Base-by-base conservation (phyloP, 2,888 invertebrate species). In the Xylota sylvarum region DNA sequence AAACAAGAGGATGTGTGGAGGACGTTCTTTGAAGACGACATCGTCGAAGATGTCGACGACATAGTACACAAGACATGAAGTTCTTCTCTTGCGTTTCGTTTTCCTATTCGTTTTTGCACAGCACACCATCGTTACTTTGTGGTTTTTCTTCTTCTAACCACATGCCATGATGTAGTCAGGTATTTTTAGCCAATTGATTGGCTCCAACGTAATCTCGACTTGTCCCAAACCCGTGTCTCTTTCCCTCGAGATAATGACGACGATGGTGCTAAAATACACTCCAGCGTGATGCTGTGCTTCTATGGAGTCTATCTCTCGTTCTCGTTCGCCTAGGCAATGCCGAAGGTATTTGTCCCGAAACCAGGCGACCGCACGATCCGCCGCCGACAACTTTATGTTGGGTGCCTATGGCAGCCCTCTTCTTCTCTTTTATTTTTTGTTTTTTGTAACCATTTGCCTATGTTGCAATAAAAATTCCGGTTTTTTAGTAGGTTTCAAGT, bases 121-220 rank as follows among this genome's bases (percentile, higher is more conserved):
- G 52, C 6, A 19, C 67, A 23, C 46, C 80, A 48, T 62, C 35
- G 79, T 79, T 46, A 43, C 58, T 50, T 65, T 70, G 76, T 77
- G 72, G 76, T 58, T 85, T 85, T 85, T 72, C 84, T 82, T 82
- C 72, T 35, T 74, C 78, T 78, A 82, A 82, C 86, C 86, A 69
- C 86, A 86, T 86, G 82, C 77, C 77, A 86, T 62, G 82, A 73
- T 86, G 82, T 78, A 78, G 86, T 82, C 86, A 78, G 83, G 83
- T 83, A 87, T 87, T 87, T 87, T 83, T 87, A 87, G 87, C 87
- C 87, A 87, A 83, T 83, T 87, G 87, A 87, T 83, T 83, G 87
- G 87, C 87, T 87, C 78, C 87, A 83, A 74, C 87, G 79, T 87
- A 87, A 87, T 87, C 87, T 87, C 83, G 78, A 74, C 87, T 83